Evolutionary conservation across 2,888 invertebrate species (phyloP).

Genomic region (Cactoblastis cactorum): DNA sequence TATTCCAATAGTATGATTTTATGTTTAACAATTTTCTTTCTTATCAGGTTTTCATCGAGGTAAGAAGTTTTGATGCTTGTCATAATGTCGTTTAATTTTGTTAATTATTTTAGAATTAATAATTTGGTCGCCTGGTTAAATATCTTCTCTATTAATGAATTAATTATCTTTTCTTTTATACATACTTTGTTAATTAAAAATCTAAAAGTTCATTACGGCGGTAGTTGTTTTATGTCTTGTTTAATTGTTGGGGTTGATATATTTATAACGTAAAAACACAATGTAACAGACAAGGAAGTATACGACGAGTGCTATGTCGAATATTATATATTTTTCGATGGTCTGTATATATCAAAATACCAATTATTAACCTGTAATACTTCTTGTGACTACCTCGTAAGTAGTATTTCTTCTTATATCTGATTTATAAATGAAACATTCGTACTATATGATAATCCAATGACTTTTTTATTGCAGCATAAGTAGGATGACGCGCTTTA

Average conservation of each 20-base stretch:
- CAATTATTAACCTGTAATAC: neutral
- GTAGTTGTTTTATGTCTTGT: too few relatives aligned
- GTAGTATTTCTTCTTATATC: neutral
- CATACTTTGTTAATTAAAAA: too few relatives aligned
- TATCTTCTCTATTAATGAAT: too few relatives aligned
- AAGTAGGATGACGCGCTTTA: neutral
- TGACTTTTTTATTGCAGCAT: neutral
- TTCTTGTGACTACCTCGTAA: neutral
- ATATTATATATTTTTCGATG: neutral
- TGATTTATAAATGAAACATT: neutral
- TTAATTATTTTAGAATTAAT: too few relatives aligned
- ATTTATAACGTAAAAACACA: too few relatives aligned
- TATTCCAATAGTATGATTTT: slow-evolving; percentile 11
- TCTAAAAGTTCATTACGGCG: too few relatives aligned
- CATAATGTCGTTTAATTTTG: slow-evolving; percentile 47
- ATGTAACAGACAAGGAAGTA: neutral
- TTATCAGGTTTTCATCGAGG: slow-evolving; percentile 69
- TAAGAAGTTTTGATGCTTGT: slow-evolving; percentile 64
- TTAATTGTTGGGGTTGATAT: too few relatives aligned
- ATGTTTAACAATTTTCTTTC: slow-evolving; percentile 43
- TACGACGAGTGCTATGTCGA: neutral
- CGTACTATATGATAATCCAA: neutral
- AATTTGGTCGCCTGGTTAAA: too few relatives aligned
- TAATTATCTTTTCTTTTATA: too few relatives aligned
- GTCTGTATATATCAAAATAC: neutral